These are phyloP conservation scores for Ormyrus labotus DNA, from an alignment of 2,888 invertebrate species.

Conservation along the genomic window DNA sequence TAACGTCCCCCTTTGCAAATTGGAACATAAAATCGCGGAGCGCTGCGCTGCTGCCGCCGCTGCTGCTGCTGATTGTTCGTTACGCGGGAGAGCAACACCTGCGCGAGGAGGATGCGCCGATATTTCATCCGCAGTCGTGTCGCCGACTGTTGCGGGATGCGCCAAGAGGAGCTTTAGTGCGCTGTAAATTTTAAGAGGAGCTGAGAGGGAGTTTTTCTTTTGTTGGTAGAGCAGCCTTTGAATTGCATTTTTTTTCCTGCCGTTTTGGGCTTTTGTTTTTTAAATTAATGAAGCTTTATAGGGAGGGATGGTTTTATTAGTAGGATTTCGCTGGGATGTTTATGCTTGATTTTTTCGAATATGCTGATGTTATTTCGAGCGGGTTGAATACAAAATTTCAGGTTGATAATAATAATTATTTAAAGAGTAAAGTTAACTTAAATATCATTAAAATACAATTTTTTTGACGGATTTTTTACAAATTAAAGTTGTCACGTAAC, in stretches of 20 bases:
- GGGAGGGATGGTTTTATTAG: too few relatives aligned
- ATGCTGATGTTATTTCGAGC: too few relatives aligned
- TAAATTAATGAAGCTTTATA: too few relatives aligned
- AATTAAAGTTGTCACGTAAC: too few relatives aligned
- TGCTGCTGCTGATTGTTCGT: conserved; percentile 70
- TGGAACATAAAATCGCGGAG: conserved; percentile 73
- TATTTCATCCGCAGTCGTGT: conserved; percentile 46
- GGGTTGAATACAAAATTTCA: too few relatives aligned
- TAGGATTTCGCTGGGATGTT: too few relatives aligned
- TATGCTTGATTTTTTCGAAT: too few relatives aligned
- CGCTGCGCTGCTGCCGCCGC: too few relatives aligned
- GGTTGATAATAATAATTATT: too few relatives aligned
- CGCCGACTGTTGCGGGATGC: conserved; percentile 44
- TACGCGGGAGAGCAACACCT: conserved; percentile 57
- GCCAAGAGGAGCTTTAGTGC: conserved; percentile 40
- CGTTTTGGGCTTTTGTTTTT: conserved; percentile 1
- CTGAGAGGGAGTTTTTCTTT: neutral
- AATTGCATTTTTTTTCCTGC: neutral
- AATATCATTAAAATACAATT: too few relatives aligned
- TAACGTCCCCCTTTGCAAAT: conserved; percentile 71
- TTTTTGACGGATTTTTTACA: too few relatives aligned
- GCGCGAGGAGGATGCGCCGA: conserved; percentile 43
- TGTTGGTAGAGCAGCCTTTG: neutral
- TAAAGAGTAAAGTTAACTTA: too few relatives aligned
- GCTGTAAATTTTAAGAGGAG: conserved; percentile 41